Base-by-base conservation (phyloP, 2,797 vertebrate species). In the Sebastes matsubarae region DNA sequence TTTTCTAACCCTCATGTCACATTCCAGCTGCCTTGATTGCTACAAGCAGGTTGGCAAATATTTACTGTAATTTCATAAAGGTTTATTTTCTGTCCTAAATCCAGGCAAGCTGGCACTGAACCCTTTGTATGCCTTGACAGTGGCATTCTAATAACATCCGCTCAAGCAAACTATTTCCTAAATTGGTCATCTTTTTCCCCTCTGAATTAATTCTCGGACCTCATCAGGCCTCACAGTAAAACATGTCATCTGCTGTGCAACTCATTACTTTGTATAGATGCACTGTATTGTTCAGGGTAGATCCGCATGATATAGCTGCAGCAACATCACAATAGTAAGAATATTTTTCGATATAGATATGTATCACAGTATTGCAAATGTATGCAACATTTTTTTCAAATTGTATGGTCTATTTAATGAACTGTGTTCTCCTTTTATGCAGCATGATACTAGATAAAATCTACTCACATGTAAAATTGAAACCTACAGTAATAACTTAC, bases 41-140 rank as follows among this genome's bases (percentile, higher is more conserved):
- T 89, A 85, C 92, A 90, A 93, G 91, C 88, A 83, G 76, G 75
- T 84, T 85, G 80, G 90, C 85, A 94, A 95, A 95, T 94, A 95
- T 95, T 96, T 95, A 94, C 91, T 87, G 82, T 93, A 72, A 92
- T 94, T 95, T 93, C 68, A 86, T 85, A 88, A 88, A 85, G 89
- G 85, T 93, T 95, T 95, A 77, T 92, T 95, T 94, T 94, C 66
- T 57, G 32, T 72, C 32, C 70, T 90, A 88, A 93, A 93, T 93
- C 78, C 82, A 88, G 77, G 79, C 78, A 81, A 76, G 61, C 75
- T 88, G 86, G 77, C 64, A 79, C 69, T 63, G 29, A 25, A 75
- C 72, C 72, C 75, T 72, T 58, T 81, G 75, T 80, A 55, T 75
- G 83, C 38, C 86, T 82, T 60, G 73, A 66, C 27, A 29, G 59